Evolutionary conservation across 2,888 invertebrate species (phyloP), one percentile per base, ranked within the genome.

Genomic region (Hedya salicella): DNA sequence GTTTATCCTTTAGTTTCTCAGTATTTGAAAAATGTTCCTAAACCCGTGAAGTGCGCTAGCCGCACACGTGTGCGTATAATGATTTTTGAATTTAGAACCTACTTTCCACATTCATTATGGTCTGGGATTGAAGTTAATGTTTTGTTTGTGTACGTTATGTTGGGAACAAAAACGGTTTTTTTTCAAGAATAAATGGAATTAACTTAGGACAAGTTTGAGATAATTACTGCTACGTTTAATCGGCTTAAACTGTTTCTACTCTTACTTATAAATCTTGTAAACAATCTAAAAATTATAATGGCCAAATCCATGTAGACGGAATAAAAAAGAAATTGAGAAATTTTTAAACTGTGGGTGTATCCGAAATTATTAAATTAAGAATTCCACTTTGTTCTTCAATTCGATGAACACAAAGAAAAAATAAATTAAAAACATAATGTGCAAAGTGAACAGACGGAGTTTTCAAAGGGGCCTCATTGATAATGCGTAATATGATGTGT

Each of bases 361-460:
- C 40, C 49, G 19, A 32, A 52, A 59, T 48, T 53, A 61, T 46
- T 39, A 48, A 54, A 54, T 66, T 66, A 66, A 36, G 54, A 49
- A 54, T 60, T 60, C 61, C 32, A 57, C 40, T 61, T 61, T 66
- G 48, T 49, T 66, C 48, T 61, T 54, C 17, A 11, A 66, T 49
- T 57, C 32, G 17, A 64, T 42, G 66, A 42, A 21, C 60, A 36
- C 39, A 25, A 52, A 42, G 50, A 64, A 64, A 50, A 46, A 54
- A 54, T 32, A 66, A 66, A 66, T 61, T 65, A 60, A 60, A 53
- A 42, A 57, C 32, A 53, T 21, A 17, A 60, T 40, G 56, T 63
- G 19, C 40, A 42, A 60, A 60, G 46, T 52, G 61, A 59, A 49
- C 48, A 40, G 17, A 19, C 9, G n/a, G 50, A 50, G 40, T 54